Conservation (phyloP, 2,888 invertebrate genomes). For the Dicyrtomina minuta region DNA sequence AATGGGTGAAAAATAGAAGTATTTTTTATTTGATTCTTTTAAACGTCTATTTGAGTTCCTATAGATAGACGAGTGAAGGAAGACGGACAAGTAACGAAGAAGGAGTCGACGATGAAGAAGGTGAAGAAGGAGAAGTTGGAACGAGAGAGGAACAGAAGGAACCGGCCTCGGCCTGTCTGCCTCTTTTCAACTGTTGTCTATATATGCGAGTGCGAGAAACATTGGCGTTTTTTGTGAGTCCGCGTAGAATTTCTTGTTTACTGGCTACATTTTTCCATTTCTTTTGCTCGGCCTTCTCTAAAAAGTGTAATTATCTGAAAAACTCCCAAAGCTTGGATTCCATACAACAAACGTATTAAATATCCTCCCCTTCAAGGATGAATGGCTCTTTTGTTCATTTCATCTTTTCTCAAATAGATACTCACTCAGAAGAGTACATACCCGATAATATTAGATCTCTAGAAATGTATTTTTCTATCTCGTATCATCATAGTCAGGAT, state of each 20-base stretch:
- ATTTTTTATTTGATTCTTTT: not conserved
- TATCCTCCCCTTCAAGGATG: slow-evolving; percentile 50
- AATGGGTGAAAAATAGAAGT: too few relatives aligned
- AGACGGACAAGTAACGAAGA: slow-evolving; percentile 4
- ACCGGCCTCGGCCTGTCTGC: slow-evolving; percentile 4
- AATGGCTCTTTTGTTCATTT: slow-evolving; percentile 50
- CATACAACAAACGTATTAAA: slow-evolving; percentile 44
- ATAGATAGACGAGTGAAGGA: slow-evolving; percentile 11
- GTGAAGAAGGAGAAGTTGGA: slow-evolving; percentile 3
- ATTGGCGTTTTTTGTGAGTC: slow-evolving; percentile 32
- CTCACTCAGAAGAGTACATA: not conserved
- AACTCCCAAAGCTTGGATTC: slow-evolving; percentile 39
- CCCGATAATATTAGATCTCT: slow-evolving; percentile 16
- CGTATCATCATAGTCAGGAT: not conserved
- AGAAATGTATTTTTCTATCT: slow-evolving; percentile 7
- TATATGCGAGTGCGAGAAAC: slow-evolving; percentile 24
- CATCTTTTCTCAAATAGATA: slow-evolving; percentile 41
- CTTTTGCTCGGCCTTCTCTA: slow-evolving; percentile 39
- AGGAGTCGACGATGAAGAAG: slow-evolving; percentile 1
- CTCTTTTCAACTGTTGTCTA: slow-evolving; percentile 1
- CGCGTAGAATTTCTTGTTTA: slow-evolving; percentile 46
- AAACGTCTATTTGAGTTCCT: slow-evolving; percentile 16
- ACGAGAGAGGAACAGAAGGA: slow-evolving; percentile 18
- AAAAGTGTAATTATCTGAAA: slow-evolving; percentile 51
- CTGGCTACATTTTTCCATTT: slow-evolving; percentile 44